Conservation (phyloP, 2,113 vertebrate genomes). For the Eudorcas thomsonii region DNA sequence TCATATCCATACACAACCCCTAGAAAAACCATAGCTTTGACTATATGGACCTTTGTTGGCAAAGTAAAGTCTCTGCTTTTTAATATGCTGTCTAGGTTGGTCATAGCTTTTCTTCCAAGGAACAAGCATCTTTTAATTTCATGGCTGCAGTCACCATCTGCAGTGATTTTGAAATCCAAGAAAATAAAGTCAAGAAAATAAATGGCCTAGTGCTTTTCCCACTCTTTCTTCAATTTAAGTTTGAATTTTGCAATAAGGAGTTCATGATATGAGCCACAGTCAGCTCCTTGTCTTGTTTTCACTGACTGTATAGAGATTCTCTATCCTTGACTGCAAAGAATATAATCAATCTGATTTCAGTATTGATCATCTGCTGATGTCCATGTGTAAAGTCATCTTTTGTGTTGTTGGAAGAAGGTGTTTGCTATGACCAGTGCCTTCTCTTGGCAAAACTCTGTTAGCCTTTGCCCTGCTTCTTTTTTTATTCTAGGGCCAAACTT, state of each 20-base stretch:
- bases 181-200: background rate
- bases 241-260: background rate
- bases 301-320: background rate
- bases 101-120: background rate
- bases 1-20: background rate
- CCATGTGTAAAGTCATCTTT: background rate
- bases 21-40: background rate
- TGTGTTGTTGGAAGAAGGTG: background rate
- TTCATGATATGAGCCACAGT: background rate
- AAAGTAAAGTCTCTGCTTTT: background rate
- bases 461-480: background rate
- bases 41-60: background rate
- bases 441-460: background rate
- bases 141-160: background rate
- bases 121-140: background rate
- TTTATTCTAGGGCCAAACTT: background rate
- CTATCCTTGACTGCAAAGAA: background rate
- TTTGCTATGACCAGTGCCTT: background rate
- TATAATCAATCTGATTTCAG: background rate
- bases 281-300: background rate
- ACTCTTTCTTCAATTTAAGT: background rate
- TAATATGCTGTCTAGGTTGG: background rate
- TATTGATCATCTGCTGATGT: background rate
- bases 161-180: background rate
- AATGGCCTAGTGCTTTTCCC: background rate